Evolutionary conservation across 92 coral and sea anemone genomes (phyloP).

Genomic region (Pocillopora grandis): DNA sequence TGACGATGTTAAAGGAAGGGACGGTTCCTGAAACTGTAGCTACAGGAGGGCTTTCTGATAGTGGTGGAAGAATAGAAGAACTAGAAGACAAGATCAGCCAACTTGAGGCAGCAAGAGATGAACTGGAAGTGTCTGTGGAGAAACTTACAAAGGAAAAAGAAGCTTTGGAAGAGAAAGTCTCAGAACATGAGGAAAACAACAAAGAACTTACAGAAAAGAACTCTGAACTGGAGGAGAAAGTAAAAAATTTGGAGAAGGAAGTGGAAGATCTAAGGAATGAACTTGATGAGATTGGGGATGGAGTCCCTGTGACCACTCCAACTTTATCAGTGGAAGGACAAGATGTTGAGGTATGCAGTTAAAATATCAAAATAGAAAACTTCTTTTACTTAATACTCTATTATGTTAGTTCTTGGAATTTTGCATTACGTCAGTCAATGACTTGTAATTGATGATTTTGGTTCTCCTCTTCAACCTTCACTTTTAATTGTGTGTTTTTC

Average conservation of each 20-base stretch:
- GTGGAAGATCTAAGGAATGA: conserved; percentile 72
- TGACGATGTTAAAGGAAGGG: conserved; percentile 98
- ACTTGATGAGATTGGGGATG: conserved; percentile 79
- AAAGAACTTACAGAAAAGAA: conserved; percentile 60
- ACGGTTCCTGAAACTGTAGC: conserved; percentile 90
- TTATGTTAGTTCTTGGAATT: neutral
- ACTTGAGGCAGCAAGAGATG: conserved; percentile 79
- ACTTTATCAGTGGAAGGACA: conserved; percentile 70
- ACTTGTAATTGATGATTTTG: neutral
- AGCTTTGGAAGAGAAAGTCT: conserved; percentile 57
- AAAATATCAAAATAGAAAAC: neutral
- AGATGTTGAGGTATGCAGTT: conserved; percentile 70
- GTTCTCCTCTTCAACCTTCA: neutral
- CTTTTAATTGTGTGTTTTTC: neutral
- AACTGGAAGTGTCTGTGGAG: conserved; percentile 81
- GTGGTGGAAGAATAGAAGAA: conserved; percentile 82
- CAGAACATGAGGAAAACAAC: conserved; percentile 60
- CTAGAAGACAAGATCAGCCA: conserved; percentile 84
- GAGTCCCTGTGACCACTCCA: conserved; percentile 43
- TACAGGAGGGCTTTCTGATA: conserved; percentile 65
- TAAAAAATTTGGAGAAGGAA: conserved; percentile 69
- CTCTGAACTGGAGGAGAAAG: conserved; percentile 53
- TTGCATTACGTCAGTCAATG: neutral
- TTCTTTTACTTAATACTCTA: neutral
- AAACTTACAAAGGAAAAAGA: conserved; percentile 70